Conservation (phyloP, 2,113 vertebrate genomes). For the Rafetus swinhoei region DNA sequence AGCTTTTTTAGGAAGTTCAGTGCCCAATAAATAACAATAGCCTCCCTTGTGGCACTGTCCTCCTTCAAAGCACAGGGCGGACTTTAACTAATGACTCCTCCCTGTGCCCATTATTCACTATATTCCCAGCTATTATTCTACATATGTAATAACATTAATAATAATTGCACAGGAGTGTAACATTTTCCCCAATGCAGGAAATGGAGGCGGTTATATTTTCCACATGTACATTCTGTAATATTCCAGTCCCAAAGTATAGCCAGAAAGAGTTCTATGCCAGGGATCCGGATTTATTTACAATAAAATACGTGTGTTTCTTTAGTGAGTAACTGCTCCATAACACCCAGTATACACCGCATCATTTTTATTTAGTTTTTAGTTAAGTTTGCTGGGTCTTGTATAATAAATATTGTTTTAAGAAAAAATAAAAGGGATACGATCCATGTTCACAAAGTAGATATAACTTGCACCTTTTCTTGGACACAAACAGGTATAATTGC, state of each 20-base stretch:
- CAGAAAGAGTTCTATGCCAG: background rate
- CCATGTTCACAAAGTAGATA: background rate
- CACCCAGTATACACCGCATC: background rate
- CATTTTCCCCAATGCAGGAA: background rate
- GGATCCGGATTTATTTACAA: background rate
- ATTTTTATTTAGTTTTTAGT: background rate
- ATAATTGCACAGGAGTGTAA: background rate
- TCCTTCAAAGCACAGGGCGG: background rate
- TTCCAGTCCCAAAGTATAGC: background rate
- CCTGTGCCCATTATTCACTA: background rate
- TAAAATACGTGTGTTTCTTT: background rate
- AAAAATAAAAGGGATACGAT: background rate
- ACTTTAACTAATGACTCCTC: background rate
- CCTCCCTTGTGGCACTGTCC: background rate
- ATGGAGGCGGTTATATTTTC: background rate
- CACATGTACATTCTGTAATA: fast-evolving
- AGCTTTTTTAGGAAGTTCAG: background rate
- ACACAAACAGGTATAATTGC: background rate
- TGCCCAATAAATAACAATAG: background rate
- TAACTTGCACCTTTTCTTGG: background rate
- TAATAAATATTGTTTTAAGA: background rate
- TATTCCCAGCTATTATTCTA: background rate
- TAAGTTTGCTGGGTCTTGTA: background rate
- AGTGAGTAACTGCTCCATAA: background rate
- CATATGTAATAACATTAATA: fast-evolving